Base-by-base conservation (phyloP, 2,888 invertebrate species). In the Nymphalis urticae region DNA sequence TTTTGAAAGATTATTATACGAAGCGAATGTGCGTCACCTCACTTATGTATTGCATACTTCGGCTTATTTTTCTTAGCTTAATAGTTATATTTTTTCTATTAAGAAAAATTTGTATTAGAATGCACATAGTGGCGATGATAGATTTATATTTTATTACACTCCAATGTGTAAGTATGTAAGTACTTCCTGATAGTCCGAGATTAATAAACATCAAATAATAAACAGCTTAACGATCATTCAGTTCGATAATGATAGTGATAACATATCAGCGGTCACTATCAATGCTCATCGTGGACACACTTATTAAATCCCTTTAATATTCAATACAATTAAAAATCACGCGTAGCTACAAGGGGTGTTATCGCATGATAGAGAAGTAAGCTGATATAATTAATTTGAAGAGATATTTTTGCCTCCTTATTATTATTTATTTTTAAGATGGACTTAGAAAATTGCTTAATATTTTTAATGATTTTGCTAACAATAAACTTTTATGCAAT, bases 181-280 rank as follows among this genome's bases (percentile, higher is more conserved):
- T 61, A 61, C 48, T 48, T 61, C 48, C 48, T 48, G 27, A 27
- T 48, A 17, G 19, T 42, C 19, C 32, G 19, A 58, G 48, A 61
- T 61, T 27, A 27, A 61, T 48, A 36, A 56, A 56, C 50, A n/a
- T 48, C 50, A 17, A 32, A 62, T 48, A 24, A 24, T 50, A 42
- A 42, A 53, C 19, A 53, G 27, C 21, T 19, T 21, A 48, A 48
- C 17, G 62, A 66, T 56, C 66, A 62, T 36, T 48, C 48, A 62
- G 27, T 54, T 48, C 21, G 66, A 61, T 62, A 62, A 36, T 66
- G 62, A 66, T 56, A 56, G 48, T 66, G 56, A 66, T 66, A 61
- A 47, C 51, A 53, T 61, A 66, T 66, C 66, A 48, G 7, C n/a
- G 32, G 42, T 32, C 66, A 27, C 9, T 62, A 66, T 66, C 66